Conservation (phyloP, 2,113 vertebrate genomes). For the Alethe castanea region DNA sequence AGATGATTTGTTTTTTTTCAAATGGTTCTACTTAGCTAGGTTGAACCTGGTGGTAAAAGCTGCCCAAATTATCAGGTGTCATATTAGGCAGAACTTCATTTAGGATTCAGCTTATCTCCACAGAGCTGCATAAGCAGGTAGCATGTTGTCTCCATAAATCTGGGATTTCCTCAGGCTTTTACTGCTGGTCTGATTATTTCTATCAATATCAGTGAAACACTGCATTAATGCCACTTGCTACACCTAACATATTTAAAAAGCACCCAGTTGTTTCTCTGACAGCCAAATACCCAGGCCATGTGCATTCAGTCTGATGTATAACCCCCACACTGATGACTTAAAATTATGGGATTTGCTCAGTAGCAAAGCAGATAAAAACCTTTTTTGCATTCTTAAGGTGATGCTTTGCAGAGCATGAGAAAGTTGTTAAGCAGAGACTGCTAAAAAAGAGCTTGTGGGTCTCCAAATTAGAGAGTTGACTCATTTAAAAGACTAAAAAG, state of each 20-base stretch:
- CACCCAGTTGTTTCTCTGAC: neutral
- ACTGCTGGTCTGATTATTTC: neutral
- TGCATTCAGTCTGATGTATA: neutral
- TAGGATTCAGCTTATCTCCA: neutral
- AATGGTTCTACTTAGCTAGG: neutral
- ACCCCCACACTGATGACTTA: neutral
- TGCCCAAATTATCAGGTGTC: neutral
- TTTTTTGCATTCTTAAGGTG: neutral
- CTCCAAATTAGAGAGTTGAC: neutral
- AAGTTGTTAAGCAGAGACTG: neutral
- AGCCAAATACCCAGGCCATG: neutral
- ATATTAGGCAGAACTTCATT: neutral
- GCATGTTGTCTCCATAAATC: rapidly evolving
- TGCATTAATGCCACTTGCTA: neutral
- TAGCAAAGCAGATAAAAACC: neutral
- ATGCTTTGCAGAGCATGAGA: neutral
- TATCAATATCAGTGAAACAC: rapidly evolving
- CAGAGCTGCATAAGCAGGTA: rapidly evolving
- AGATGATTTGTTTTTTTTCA: neutral
- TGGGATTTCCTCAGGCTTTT: neutral
- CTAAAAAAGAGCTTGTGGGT: neutral
- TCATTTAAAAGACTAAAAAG: neutral
- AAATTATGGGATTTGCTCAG: neutral
- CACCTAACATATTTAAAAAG: neutral
- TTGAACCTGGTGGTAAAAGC: neutral